phyloP scores from a whole-genome alignment of 2,888 invertebrate genomes.

The Serripes groenlandicus region DNA sequence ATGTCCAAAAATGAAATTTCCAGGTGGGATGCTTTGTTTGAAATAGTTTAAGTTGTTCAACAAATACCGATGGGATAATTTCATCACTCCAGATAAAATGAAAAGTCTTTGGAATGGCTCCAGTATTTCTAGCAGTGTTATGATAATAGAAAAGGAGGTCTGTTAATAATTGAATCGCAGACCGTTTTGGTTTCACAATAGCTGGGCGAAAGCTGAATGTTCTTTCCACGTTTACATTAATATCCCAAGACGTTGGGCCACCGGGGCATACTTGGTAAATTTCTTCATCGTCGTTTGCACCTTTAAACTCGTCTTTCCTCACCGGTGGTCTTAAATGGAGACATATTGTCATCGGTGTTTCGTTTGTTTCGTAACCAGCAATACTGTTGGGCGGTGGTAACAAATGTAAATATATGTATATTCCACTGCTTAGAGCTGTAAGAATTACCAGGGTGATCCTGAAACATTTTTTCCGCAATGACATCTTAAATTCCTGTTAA shows the following conservation, averaged over 20 bases:
- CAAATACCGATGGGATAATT: conserved; percentile 8
- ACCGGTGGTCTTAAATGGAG: not conserved
- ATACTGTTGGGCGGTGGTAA: too few relatives aligned
- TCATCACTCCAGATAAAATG: conserved; percentile 18
- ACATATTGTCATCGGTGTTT: too few relatives aligned
- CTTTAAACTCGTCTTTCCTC: not conserved
- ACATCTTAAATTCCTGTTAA: too few relatives aligned
- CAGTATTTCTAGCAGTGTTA: too few relatives aligned
- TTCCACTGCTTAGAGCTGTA: too few relatives aligned
- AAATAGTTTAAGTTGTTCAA: conserved; percentile 2
- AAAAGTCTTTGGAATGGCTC: not conserved
- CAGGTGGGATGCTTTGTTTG: not conserved
- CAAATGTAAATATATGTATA: too few relatives aligned
- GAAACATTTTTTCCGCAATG: too few relatives aligned
- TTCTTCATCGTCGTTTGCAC: not conserved
- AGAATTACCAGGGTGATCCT: too few relatives aligned
- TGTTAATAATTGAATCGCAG: not conserved
- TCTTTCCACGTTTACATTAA: conserved; percentile 3
- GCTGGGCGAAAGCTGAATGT: not conserved
- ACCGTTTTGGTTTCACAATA: not conserved
- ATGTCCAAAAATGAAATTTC: conserved; percentile 14
- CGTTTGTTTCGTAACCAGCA: too few relatives aligned
- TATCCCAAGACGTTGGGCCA: not conserved
- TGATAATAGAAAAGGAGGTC: too few relatives aligned
- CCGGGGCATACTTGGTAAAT: not conserved